Base-by-base conservation (phyloP, 2,888 invertebrate genomes). In the Noctua janthina region DNA sequence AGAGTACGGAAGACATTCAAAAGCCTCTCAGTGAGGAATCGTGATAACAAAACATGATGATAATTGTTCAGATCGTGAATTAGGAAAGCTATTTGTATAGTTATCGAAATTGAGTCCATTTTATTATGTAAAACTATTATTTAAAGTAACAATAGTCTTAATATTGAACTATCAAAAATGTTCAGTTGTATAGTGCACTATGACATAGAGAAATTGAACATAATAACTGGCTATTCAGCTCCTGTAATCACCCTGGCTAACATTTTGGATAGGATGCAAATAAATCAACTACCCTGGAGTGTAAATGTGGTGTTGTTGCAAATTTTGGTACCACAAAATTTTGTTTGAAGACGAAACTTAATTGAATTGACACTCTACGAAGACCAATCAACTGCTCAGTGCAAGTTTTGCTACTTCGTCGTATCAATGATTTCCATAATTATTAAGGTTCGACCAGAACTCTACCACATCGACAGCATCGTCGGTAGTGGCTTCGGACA, bases 41-140 rank as follows among this genome's bases (percentile, higher is more conserved):
- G 84, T 84, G 84, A 86, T 86, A 17, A 64, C 29, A 39, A 77
- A 51, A 54, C 82, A 81, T 84, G 29, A 74, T 68, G 71, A 43
- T 72, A 74, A 85, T 82, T 72, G 86, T 77, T 68, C 64, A 56
- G 23, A 46, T 86, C 84, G 84, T 84, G 84, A 82, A 82, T 86
- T 84, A 76, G 23, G 83, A 84, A 84, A 86, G 70, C 29, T 56
- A 20, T 64, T 64, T 29, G 10, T 51, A n/a, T 69, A 3, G 74
- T 56, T 51, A 46, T 46, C 62, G 76, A 74, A 82, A 74, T 72
- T 71, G 71, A 10, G 51, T 56, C 46, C 51, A 29, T 66, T 76
- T 56, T 62, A 69, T 84, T 54, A 86, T 75, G 39, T 86, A 86
- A 82, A 86, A 46, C 82, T 74, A 56, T 71, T 84, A 76, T 71